Evolutionary conservation across 2,113 vertebrate genomes (phyloP).

Genomic region (Heterotis niloticus): DNA sequence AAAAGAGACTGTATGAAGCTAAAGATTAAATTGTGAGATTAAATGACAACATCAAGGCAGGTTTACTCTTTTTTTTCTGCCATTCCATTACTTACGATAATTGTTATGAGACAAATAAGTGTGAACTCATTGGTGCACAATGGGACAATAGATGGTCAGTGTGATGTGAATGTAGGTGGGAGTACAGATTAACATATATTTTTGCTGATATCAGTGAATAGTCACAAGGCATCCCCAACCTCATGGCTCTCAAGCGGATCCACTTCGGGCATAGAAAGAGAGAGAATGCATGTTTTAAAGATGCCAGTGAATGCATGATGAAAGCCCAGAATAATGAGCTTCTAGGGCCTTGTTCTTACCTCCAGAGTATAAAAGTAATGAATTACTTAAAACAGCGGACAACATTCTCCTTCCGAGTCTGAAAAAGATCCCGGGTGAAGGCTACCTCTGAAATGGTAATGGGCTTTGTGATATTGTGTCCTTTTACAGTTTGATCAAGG

Average conservation of each 20-base stretch:
- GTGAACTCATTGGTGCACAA: conserved; percentile 52
- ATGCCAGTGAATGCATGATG: conserved; percentile 54
- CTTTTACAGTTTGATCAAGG: conserved; percentile 37
- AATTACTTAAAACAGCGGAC: conserved; percentile 64
- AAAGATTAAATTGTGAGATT: not conserved
- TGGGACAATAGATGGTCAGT: not conserved
- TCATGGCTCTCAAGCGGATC: conserved; percentile 5
- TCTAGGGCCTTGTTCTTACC: conserved; percentile 58
- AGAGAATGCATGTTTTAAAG: conserved; percentile 56
- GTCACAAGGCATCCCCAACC: not conserved
- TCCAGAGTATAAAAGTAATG: conserved; percentile 58
- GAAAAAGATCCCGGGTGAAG: conserved; percentile 51
- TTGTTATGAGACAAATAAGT: conserved; percentile 26
- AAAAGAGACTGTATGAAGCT: conserved; percentile 23
- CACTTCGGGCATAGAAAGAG: conserved; percentile 27
- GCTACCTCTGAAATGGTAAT: conserved; percentile 63
- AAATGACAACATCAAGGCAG: not conserved
- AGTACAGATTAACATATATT: conserved; percentile 9
- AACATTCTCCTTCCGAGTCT: conserved; percentile 52
- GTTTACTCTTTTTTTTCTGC: conserved; percentile 13
- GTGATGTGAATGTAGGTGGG: not conserved
- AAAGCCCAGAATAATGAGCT: conserved; percentile 60
- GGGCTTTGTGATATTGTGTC: conserved; percentile 44
- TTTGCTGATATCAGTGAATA: conserved; percentile 20
- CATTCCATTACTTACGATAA: conserved; percentile 16